phyloP scores from a whole-genome alignment of 2,797 vertebrate genomes.

The Halcyon smyrnensis region DNA sequence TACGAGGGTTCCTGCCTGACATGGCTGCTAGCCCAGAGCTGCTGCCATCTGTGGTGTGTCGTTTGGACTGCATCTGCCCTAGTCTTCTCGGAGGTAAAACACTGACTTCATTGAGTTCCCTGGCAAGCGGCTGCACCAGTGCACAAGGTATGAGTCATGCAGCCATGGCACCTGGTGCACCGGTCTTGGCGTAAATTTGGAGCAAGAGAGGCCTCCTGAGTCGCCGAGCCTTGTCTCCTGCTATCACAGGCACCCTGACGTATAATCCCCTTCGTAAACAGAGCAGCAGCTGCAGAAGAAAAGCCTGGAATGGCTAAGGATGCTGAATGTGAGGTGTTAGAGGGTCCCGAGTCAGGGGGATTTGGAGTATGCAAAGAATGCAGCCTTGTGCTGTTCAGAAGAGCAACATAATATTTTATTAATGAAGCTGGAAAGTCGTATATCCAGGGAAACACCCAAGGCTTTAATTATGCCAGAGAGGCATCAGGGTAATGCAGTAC shows the following conservation, averaged over 20 bases:
- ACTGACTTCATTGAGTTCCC: background rate
- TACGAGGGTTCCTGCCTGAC: background rate
- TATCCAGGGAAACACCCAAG: conserved; percentile 30
- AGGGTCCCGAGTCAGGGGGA: conserved; percentile 29
- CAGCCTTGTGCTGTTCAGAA: background rate
- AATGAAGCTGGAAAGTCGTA: conserved; percentile 2
- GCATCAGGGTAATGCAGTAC: background rate
- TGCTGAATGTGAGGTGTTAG: conserved; percentile 34
- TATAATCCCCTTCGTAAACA: conserved; percentile 55
- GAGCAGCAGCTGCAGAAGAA: conserved; percentile 42
- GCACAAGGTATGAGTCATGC: background rate
- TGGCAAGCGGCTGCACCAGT: background rate
- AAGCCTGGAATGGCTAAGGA: conserved; percentile 17
- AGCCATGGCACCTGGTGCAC: background rate
- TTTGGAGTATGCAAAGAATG: conserved; percentile 48
- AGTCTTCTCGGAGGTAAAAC: background rate
- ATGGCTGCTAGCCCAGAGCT: background rate
- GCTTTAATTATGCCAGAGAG: conserved; percentile 25
- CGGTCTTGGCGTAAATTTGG: background rate
- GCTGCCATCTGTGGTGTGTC: background rate
- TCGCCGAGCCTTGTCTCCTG: background rate
- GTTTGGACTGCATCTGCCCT: background rate
- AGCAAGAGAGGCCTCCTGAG: background rate
- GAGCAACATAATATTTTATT: background rate
- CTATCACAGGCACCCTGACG: conserved; percentile 1